phyloP scores from a whole-genome alignment of 2,113 vertebrate genomes.

The Noctilio leporinus region DNA sequence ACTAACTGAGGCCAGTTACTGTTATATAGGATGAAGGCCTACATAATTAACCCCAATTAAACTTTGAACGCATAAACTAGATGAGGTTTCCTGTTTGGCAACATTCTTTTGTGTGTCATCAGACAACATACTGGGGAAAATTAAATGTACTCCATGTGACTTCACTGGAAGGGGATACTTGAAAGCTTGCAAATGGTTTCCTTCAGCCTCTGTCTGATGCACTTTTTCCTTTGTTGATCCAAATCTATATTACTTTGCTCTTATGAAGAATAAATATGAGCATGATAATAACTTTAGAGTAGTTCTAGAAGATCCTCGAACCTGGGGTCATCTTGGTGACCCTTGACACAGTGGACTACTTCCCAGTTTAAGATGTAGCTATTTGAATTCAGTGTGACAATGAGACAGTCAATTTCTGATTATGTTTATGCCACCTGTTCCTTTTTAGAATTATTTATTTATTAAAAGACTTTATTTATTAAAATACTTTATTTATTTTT shows the following conservation, averaged over 20 bases:
- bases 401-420: not conserved
- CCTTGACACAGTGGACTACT: no score
- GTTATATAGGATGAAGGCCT: not conserved
- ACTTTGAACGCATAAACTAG: not conserved
- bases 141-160: not conserved
- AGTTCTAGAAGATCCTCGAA: not conserved
- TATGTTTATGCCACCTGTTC: not conserved
- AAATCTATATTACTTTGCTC: not conserved
- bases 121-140: not conserved
- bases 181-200: not conserved
- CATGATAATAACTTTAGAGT: not conserved
- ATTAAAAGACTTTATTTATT: no score
- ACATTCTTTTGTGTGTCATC: not conserved
- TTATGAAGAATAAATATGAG: not conserved
- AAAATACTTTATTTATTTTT: no score
- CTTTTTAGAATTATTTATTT: no score
- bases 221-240: not conserved
- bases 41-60: rapidly evolving
- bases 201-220: not conserved
- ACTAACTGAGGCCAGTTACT: not conserved
- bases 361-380: not conserved
- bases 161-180: not conserved
- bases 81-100: not conserved
- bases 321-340: not conserved
- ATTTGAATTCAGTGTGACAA: not conserved